phyloP scores from a whole-genome alignment of 2,888 invertebrate genomes.

The Cataglyphis rosenhaueri region DNA sequence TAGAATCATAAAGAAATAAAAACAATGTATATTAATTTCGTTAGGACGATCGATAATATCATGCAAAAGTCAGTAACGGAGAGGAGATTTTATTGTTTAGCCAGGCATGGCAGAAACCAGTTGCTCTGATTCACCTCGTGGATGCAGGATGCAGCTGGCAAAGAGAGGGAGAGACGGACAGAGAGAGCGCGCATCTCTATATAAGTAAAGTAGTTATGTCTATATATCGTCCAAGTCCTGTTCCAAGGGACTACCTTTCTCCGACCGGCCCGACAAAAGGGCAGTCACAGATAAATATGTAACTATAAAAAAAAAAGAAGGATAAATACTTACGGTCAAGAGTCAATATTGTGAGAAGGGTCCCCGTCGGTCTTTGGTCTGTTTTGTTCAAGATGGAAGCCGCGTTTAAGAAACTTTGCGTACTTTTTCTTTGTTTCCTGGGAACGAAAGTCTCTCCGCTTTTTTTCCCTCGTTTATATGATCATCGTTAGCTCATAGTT shows the following conservation, averaged over 20 bases:
- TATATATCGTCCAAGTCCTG: slow-evolving; percentile 69
- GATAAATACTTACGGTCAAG: slow-evolving; percentile 80
- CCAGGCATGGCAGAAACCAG: slow-evolving; percentile 61
- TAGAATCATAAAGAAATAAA: neutral
- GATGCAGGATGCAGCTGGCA: slow-evolving; percentile 72
- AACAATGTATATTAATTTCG: neutral
- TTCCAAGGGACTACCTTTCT: slow-evolving; percentile 66
- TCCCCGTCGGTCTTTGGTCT: slow-evolving; percentile 66
- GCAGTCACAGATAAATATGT: slow-evolving; percentile 75
- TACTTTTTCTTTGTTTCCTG: slow-evolving; percentile 65
- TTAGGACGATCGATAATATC: neutral
- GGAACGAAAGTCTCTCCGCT: neutral
- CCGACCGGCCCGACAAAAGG: slow-evolving; percentile 75
- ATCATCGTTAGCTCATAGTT: neutral
- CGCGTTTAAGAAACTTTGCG: slow-evolving; percentile 66
- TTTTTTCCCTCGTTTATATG: neutral
- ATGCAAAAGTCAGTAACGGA: neutral
- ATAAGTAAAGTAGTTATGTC: slow-evolving; percentile 75
- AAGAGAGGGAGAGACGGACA: slow-evolving; percentile 53
- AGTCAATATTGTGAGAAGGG: slow-evolving; percentile 81
- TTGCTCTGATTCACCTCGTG: slow-evolving; percentile 67
- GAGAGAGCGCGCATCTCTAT: slow-evolving; percentile 56
- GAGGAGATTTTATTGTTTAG: slow-evolving; percentile 37
- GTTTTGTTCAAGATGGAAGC: slow-evolving; percentile 57
- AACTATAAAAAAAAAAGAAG: slow-evolving; percentile 73